These are phyloP conservation scores for Pocillopora verrucosa DNA, from an alignment of 64 coral and sea anemone genomes.

Conservation along the genomic window DNA sequence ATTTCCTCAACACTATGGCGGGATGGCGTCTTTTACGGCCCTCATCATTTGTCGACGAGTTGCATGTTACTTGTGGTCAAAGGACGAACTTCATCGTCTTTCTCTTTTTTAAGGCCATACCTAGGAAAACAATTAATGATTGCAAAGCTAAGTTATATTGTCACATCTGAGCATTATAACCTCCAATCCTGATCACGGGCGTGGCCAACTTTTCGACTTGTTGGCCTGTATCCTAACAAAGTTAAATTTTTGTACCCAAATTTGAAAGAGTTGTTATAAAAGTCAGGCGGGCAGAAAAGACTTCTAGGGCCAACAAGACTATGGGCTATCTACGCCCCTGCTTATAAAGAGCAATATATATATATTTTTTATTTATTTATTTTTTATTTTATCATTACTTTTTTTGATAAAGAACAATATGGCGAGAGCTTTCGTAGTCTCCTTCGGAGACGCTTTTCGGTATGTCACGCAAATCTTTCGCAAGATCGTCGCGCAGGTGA, in stretches of 20 bases:
- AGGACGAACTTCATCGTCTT: neutral
- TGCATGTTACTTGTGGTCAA: constrained; percentile 34
- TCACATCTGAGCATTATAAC: neutral
- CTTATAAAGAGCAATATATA: too few species aligned
- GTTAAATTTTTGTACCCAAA: neutral
- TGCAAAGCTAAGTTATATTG: neutral
- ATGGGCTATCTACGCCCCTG: too few species aligned
- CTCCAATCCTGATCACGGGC: neutral
- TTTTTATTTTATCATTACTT: too few species aligned
- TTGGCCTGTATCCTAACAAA: neutral
- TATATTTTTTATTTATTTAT: too few species aligned
- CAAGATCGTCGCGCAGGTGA: too few species aligned
- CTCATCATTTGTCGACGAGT: constrained; percentile 4
- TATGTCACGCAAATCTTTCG: too few species aligned
- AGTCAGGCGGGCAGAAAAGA: too few species aligned
- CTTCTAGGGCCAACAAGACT: too few species aligned
- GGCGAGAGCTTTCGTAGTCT: too few species aligned
- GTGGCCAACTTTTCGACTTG: neutral
- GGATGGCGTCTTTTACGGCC: neutral
- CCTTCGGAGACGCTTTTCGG: too few species aligned
- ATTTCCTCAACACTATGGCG: neutral
- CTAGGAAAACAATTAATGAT: neutral
- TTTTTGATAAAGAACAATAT: too few species aligned
- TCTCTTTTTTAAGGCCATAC: constrained; percentile 5
- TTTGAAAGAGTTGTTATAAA: too few species aligned